Evolutionary conservation across 2,888 invertebrate species (phyloP).

Genomic region (Aphidius colemani): DNA sequence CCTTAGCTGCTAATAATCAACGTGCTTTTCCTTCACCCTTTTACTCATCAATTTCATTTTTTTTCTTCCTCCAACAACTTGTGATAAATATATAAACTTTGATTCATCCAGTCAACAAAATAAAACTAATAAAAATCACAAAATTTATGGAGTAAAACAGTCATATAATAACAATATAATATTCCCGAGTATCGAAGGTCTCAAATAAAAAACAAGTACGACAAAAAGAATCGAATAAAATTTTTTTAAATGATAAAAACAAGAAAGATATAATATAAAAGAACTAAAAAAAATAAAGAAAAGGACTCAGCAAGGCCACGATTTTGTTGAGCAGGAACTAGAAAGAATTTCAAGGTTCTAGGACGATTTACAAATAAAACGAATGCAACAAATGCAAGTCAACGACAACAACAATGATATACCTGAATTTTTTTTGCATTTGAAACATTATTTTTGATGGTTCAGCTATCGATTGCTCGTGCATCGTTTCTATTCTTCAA

Average conservation of each 20-base stretch:
- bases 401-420: neutral
- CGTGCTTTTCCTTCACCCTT: constrained; percentile 28
- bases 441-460: neutral
- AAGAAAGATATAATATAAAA: constrained; percentile 3
- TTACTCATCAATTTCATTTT: neutral
- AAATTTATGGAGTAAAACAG: constrained; percentile 11
- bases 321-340: constrained; percentile 12
- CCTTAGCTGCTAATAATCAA: constrained; percentile 52
- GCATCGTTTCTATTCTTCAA: neutral
- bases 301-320: constrained; percentile 16
- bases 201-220: neutral
- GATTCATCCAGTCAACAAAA: constrained; percentile 1
- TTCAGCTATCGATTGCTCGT: neutral
- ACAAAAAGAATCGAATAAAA: neutral
- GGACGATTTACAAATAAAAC: neutral
- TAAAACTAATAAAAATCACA: neutral
- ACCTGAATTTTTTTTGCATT: too few species aligned
- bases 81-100: neutral
- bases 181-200: neutral
- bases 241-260: neutral
- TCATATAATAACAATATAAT: neutral
- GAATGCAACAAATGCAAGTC: neutral
- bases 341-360: constrained; percentile 20
- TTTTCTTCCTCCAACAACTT: neutral
- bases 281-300: neutral